Percentiles rank a stretch among this genome's conserved stretches.
Conservation (phyloP, 2,797 vertebrate species). For the Pangasius macronema region DNA sequence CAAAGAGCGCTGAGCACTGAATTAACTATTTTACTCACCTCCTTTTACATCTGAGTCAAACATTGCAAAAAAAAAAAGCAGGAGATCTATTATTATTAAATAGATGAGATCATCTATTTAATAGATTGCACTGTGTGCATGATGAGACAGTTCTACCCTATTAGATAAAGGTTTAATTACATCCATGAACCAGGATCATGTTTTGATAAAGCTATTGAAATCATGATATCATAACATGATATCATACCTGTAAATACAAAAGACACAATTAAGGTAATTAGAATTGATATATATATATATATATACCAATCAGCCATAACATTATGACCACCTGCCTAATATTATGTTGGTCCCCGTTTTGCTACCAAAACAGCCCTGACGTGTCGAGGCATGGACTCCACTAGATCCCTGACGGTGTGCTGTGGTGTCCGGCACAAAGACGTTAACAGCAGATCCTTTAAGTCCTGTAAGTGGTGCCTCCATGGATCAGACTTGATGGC, state of each 20-base stretch:
- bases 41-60: slow-evolving; percentile 13
- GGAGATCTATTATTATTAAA: neutral
- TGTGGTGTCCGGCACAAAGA: no score
- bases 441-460: no score
- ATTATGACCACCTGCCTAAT: no score
- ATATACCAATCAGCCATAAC: neutral
- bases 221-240: slow-evolving; percentile 44
- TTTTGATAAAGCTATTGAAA: slow-evolving; percentile 30
- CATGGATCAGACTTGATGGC: no score
- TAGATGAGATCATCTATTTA: slow-evolving; percentile 3
- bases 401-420: no score
- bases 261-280: slow-evolving; percentile 44
- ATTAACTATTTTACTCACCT: slow-evolving; percentile 14
- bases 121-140: slow-evolving; percentile 13
- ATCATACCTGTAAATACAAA: slow-evolving; percentile 28
- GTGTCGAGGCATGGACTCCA: no score
- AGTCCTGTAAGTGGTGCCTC: no score
- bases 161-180: slow-evolving; percentile 25
- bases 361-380: no score
- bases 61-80: slow-evolving; percentile 19
- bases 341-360: no score
- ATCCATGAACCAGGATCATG: slow-evolving; percentile 28
- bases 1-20: neutral
- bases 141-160: slow-evolving; percentile 26
- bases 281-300: slow-evolving; percentile 29